Base-by-base conservation (phyloP, 2,797 vertebrate genomes). In the Chaenodraco wilsoni region DNA sequence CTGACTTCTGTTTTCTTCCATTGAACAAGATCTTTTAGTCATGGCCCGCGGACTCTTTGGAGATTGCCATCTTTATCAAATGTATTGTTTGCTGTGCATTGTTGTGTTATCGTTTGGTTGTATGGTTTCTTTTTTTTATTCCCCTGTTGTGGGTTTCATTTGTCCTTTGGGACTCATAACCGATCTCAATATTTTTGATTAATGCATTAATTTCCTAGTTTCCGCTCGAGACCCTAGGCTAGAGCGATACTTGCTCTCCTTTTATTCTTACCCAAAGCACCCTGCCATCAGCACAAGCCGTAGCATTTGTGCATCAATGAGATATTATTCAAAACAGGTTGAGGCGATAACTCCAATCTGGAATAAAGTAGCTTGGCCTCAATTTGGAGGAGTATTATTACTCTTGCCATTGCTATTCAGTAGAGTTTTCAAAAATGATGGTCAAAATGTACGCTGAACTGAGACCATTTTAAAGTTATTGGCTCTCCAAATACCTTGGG, bases 141-240 rank as follows among this genome's bases (percentile, higher is more conserved):
- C 41, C 65, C 40, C 45, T 19, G 5, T 66, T 77, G 74, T 65
- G 58, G 76, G 56, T 84, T 87, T 86, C 51, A 89, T 90, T 86
- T 84, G 69, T 91, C 90, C 81, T 76, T 55, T 74, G 86, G 85
- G 88, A 88, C 80, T 77, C 83, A 81, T 90, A 90, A 86, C 67
- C 85, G 84, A 71, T 79, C 68, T 71, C 58, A 83, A 72, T 72
- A 40, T 79, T 86, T 23, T 79, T 91, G 90, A 92, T 85, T 84
- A 88, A 90, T 92, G 84, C 70, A 60, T 88, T 87, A 68, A 87
- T 88, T 89, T 89, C 56, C 49, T 60, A 55, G 68, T 84, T 83
- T 80, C 74, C 65, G 55, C 85, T 88, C 41, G 55, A 37, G 33
- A 56, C 79, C 85, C 88, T 85, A 52, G 78, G 91, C 88, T 84